These are phyloP conservation scores for Choristoneura rosaceana DNA, from an alignment of 2,888 invertebrate genomes.

Conservation along the genomic window DNA sequence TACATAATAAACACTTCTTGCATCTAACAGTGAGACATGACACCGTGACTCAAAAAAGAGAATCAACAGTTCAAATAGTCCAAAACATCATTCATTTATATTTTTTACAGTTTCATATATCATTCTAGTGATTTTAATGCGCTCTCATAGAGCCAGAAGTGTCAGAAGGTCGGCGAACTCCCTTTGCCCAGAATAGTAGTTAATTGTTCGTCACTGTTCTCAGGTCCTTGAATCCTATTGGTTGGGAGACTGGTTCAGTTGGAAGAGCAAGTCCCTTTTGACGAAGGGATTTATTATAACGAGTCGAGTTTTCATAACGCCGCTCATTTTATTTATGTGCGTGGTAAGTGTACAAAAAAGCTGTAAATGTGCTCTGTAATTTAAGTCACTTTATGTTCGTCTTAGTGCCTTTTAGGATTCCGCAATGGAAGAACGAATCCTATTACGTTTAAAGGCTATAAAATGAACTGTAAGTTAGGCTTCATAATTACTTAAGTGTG, in stretches of 20 bases:
- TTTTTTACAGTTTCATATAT: neutral
- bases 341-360: slow-evolving; percentile 55
- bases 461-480: neutral
- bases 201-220: slow-evolving; percentile 25
- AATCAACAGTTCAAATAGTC: neutral
- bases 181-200: neutral
- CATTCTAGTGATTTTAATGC: neutral
- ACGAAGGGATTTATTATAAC: slow-evolving; percentile 64
- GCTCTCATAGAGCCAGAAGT: neutral
- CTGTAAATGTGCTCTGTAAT: neutral
- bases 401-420: neutral
- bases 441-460: neutral
- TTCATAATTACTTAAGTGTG: neutral
- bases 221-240: slow-evolving; percentile 87
- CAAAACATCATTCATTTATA: neutral
- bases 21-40: no score
- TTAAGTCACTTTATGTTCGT: slow-evolving; percentile 1
- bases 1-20: no score
- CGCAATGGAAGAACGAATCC: neutral
- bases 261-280: slow-evolving; percentile 78
- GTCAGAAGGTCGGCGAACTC: neutral
- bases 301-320: slow-evolving; percentile 61
- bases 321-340: slow-evolving; percentile 66
- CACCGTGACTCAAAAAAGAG: neutral
- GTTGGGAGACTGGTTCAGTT: slow-evolving; percentile 87